Evolutionary conservation across 2,797 vertebrate genomes (phyloP).

Genomic region (Tenualosa ilisha): DNA sequence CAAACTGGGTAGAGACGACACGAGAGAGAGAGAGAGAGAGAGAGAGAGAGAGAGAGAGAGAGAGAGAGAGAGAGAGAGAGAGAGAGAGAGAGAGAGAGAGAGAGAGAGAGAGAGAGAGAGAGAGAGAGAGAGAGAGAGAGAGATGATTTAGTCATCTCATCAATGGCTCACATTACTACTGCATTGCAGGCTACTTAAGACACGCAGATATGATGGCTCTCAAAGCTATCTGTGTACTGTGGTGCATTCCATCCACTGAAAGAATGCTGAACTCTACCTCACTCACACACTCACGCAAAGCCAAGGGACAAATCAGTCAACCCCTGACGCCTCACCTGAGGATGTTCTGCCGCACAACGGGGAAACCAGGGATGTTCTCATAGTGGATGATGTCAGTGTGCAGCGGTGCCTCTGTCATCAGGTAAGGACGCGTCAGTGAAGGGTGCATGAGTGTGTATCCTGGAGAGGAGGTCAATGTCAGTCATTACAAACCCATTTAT

Average conservation of each 20-base stretch:
- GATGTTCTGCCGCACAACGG: slow-evolving; percentile 91
- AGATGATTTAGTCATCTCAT: neutral
- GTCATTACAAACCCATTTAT: too few relatives aligned
- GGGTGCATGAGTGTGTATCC: slow-evolving; percentile 99
- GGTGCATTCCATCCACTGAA: too few relatives aligned
- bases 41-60: neutral
- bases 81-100: neutral
- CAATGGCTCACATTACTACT: neutral
- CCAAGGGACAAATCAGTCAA: too few relatives aligned
- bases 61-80: neutral
- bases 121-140: neutral
- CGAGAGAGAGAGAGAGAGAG: neutral
- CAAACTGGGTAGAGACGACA: slow-evolving; percentile 75
- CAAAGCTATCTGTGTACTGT: too few relatives aligned
- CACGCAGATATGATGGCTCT: neutral
- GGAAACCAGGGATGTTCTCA: slow-evolving; percentile 95
- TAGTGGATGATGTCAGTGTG: slow-evolving; percentile 98
- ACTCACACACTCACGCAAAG: too few relatives aligned
- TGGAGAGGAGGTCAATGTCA: slow-evolving; percentile 59
- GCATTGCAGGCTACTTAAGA: too few relatives aligned
- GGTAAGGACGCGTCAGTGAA: slow-evolving; percentile 91
- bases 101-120: neutral
- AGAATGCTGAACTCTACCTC: too few relatives aligned
- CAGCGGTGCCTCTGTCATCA: slow-evolving; percentile 91
- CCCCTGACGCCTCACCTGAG: slow-evolving; percentile 79